phyloP scores from a whole-genome alignment of 2,113 vertebrate species.

The Urocolius indicus region DNA sequence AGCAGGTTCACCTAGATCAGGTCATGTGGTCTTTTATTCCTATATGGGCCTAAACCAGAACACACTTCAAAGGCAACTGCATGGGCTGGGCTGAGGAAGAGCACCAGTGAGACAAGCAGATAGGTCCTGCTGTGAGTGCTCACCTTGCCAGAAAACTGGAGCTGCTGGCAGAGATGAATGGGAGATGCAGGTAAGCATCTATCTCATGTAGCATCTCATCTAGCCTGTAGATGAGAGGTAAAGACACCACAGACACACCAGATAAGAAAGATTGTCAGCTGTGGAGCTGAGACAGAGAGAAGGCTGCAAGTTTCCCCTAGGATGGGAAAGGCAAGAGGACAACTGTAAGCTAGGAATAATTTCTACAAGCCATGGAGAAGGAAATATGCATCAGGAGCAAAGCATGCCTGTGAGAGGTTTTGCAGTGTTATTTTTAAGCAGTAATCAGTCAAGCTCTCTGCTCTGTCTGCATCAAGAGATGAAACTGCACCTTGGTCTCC shows the following conservation, averaged over 20 bases:
- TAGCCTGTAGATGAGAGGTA: not conserved
- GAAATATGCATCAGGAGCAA: not conserved
- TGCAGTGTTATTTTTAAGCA: not conserved
- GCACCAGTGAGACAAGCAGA: not conserved
- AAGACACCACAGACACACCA: not conserved
- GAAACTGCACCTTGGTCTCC: slow-evolving; percentile 47
- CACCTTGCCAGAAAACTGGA: accelerated
- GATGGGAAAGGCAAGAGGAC: slow-evolving; percentile 8
- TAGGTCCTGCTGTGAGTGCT: not conserved
- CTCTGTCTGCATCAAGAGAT: slow-evolving; percentile 43
- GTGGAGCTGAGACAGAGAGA: slow-evolving; percentile 12
- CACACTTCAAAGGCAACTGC: not conserved
- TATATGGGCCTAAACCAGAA: too few species aligned
- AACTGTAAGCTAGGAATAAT: not conserved
- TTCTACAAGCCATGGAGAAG: not conserved
- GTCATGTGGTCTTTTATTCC: too few species aligned
- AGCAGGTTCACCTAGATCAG: too few species aligned
- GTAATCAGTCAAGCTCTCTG: not conserved
- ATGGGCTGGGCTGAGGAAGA: not conserved
- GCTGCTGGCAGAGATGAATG: not conserved
- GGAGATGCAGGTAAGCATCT: not conserved
- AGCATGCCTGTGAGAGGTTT: not conserved
- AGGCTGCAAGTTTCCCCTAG: not conserved
- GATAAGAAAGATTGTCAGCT: not conserved
- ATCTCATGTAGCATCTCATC: too few species aligned